Evolutionary conservation across 2,113 vertebrate species (phyloP).

Genomic region (Sakesphorus luctuosus): DNA sequence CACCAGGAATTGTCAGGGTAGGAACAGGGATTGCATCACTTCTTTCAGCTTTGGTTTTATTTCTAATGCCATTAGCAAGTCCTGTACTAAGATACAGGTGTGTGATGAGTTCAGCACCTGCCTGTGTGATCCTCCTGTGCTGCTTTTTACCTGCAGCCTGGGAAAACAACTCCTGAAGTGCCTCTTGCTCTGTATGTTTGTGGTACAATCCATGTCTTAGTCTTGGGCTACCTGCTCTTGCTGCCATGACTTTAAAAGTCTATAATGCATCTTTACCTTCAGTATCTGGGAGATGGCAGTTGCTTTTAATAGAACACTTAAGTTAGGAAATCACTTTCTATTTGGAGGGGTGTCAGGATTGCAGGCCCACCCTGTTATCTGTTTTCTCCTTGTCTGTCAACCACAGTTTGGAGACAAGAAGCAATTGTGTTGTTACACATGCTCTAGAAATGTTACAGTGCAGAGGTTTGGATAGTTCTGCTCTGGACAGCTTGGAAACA

Average conservation of each 20-base stretch:
- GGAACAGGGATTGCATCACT: neutral
- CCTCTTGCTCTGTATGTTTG: neutral
- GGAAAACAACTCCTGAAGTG: neutral
- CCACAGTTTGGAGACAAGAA: neutral
- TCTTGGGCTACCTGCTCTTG: neutral
- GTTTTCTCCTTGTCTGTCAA: neutral
- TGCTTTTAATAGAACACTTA: neutral
- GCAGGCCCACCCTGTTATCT: neutral
- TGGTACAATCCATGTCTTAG: neutral
- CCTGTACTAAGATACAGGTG: neutral
- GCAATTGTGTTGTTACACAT: neutral
- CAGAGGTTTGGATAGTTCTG: neutral
- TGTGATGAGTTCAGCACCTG: neutral
- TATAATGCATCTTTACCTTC: neutral
- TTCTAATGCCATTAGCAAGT: neutral
- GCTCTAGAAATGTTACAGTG: neutral
- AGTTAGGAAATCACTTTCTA: neutral
- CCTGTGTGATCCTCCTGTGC: neutral
- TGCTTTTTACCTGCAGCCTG: neutral
- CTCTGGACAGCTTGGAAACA: neutral
- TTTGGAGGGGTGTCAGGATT: neutral
- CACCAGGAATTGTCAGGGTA: neutral
- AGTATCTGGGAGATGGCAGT: neutral
- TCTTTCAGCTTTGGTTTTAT: neutral
- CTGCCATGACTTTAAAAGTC: neutral